phyloP scores from a whole-genome alignment of 2,113 vertebrate genomes.

The Hylia prasina region DNA sequence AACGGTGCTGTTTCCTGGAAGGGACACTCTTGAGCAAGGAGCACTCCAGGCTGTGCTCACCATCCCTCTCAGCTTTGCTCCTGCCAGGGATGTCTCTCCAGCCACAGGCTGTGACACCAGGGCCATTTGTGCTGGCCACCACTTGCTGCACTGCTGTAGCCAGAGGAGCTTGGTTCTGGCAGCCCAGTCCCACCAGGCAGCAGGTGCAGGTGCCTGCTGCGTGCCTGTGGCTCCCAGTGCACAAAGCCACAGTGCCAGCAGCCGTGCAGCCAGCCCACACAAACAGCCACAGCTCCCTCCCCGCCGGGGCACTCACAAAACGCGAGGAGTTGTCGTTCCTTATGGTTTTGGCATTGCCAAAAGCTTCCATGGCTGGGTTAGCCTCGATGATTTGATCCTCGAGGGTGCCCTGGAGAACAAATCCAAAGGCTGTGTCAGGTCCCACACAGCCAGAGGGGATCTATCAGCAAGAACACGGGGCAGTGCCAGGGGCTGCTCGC shows the following conservation, averaged over 20 bases:
- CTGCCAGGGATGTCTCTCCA: not conserved
- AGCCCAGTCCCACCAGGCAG: not conserved
- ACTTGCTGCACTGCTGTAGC: not conserved
- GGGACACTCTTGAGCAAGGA: not conserved
- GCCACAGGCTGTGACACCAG: not conserved
- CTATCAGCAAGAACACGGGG: not conserved
- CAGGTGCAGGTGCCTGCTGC: not conserved
- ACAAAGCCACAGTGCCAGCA: not conserved
- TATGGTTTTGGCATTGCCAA: conserved; percentile 93
- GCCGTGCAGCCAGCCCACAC: not conserved
- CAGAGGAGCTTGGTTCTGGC: not conserved
- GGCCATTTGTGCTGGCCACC: rapidly evolving
- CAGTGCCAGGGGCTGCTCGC: not conserved
- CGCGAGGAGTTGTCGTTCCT: conserved; percentile 94
- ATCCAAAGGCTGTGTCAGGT: not conserved
- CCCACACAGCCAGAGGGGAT: not conserved
- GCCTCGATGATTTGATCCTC: conserved; percentile 97
- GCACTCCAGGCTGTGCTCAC: not conserved
- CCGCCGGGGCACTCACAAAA: conserved; percentile 79
- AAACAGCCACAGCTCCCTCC: not conserved
- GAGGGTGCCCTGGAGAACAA: conserved; percentile 82
- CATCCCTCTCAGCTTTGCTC: not conserved
- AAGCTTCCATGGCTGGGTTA: conserved; percentile 94
- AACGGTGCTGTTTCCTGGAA: not conserved
- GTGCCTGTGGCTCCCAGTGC: not conserved